phyloP scores from a whole-genome alignment of 2,797 vertebrate genomes.

The Lemur catta region DNA sequence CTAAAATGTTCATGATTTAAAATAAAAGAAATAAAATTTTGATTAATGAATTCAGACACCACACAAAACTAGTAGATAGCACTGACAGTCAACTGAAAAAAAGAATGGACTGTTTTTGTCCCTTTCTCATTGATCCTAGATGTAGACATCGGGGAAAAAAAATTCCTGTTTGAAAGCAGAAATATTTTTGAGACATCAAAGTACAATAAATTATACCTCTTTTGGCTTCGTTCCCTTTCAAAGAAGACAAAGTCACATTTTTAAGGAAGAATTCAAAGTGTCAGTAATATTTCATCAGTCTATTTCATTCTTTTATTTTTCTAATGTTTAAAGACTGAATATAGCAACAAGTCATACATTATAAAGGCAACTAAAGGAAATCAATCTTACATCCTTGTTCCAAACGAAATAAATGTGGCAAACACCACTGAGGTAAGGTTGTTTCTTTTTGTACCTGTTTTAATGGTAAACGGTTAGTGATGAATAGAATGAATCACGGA shows the following conservation, averaged over 20 bases:
- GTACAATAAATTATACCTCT: conserved; percentile 2
- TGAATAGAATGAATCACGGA: background rate
- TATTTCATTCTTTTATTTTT: background rate
- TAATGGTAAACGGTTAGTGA: conserved; percentile 52
- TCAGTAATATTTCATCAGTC: background rate
- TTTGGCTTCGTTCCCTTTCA: conserved; percentile 59
- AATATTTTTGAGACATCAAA: conserved; percentile 58
- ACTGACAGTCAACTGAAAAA: conserved; percentile 59
- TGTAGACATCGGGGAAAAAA: background rate
- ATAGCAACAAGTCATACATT: background rate
- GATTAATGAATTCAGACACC: conserved; percentile 40
- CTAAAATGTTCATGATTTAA: conserved; percentile 33
- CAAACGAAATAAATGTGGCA: background rate
- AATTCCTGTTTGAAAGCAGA: conserved; percentile 69
- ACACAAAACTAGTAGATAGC: conserved; percentile 46
- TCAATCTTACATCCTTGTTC: background rate
- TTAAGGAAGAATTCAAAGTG: conserved; percentile 10
- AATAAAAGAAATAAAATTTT: conserved; percentile 9
- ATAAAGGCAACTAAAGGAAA: background rate
- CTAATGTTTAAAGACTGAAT: background rate
- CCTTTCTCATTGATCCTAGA: conserved; percentile 62
- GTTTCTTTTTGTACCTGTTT: conserved; percentile 60
- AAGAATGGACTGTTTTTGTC: background rate
- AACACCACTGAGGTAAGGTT: background rate
- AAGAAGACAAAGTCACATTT: conserved; percentile 17